Evolutionary conservation across 1,140 invertebrate genomes (phyloP).

Genomic region (Probaryconus sp.): DNA sequence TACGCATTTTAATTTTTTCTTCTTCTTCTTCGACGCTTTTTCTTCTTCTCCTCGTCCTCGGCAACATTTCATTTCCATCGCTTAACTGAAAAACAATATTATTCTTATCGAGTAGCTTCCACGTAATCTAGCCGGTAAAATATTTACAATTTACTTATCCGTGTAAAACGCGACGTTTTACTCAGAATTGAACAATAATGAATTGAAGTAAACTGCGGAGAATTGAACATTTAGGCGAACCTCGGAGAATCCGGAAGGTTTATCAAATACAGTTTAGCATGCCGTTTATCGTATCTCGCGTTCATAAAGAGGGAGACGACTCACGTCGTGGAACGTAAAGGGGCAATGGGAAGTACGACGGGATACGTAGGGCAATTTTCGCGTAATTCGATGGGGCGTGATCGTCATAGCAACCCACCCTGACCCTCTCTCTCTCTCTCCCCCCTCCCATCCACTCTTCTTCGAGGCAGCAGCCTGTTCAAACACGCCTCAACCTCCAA

Average conservation of each 20-base stretch:
- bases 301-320: constrained; percentile 58
- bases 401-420: constrained; percentile 78
- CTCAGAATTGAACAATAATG: constrained; percentile 42
- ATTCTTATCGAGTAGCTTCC: too few species aligned
- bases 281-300: constrained; percentile 72
- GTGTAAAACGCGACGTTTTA: constrained; percentile 10
- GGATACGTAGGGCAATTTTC: constrained; percentile 76
- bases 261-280: constrained; percentile 70
- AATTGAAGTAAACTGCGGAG: constrained; percentile 37
- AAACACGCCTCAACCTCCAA: constrained; percentile 73
- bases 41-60: too few species aligned
- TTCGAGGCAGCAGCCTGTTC: constrained; percentile 74
- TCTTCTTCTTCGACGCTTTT: too few species aligned
- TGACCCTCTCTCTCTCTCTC: too few species aligned
- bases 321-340: constrained; percentile 54
- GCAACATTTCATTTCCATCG: too few species aligned
- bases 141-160: constrained; percentile 49
- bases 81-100: constrained; percentile 59
- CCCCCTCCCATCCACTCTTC: constrained; percentile 60
- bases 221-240: constrained; percentile 26
- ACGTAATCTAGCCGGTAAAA: constrained; percentile 27
- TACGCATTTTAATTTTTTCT: too few species aligned
- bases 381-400: constrained; percentile 77
- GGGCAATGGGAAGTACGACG: constrained; percentile 50
- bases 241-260: constrained; percentile 58